Percentiles rank a stretch among this genome's conserved stretches.
Conservation (phyloP, 1,140 invertebrate genomes). For the Halyomorpha halys region DNA sequence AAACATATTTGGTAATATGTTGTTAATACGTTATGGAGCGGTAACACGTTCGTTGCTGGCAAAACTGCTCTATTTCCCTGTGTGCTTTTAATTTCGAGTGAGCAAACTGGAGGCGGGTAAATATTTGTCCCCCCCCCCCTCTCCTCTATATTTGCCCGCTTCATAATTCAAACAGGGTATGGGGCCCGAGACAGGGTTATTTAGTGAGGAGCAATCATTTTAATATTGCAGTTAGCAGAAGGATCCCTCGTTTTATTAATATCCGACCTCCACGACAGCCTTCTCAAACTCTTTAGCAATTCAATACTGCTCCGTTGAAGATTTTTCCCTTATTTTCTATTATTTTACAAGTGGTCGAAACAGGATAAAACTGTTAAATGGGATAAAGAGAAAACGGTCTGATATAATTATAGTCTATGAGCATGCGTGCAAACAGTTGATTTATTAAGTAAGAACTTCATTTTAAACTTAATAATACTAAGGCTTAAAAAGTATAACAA, state of each 20-base stretch:
- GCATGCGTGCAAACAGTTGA: too few species aligned
- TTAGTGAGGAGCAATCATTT: conserved; percentile 34
- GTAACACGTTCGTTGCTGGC: conserved; percentile 26
- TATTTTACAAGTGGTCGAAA: too few species aligned
- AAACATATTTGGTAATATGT: conserved; percentile 17
- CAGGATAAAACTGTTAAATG: too few species aligned
- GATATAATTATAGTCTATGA: too few species aligned
- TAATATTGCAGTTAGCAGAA: conserved; percentile 32
- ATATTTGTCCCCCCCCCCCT: conserved; percentile 28
- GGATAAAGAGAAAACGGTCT: too few species aligned
- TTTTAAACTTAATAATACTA: too few species aligned
- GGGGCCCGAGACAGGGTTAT: conserved; percentile 29
- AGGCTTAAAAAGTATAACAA: too few species aligned
- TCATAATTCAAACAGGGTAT: conserved; percentile 33
- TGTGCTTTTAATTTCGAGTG: conserved; percentile 34
- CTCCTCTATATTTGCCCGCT: conserved; percentile 33
- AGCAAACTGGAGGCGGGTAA: conserved; percentile 31
- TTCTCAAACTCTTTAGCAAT: too few species aligned
- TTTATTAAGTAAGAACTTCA: too few species aligned
- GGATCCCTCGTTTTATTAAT: conserved; percentile 11
- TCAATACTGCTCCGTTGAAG: too few species aligned
- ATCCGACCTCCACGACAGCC: neutral
- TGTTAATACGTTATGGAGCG: conserved; percentile 24
- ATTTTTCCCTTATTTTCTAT: too few species aligned
- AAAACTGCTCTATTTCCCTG: conserved; percentile 34